A percentile compares a stretch with the other conserved stretches of the same genome.
phyloP scores from a whole-genome alignment of 2,888 invertebrate genomes.

The Antheraea yamamai region DNA sequence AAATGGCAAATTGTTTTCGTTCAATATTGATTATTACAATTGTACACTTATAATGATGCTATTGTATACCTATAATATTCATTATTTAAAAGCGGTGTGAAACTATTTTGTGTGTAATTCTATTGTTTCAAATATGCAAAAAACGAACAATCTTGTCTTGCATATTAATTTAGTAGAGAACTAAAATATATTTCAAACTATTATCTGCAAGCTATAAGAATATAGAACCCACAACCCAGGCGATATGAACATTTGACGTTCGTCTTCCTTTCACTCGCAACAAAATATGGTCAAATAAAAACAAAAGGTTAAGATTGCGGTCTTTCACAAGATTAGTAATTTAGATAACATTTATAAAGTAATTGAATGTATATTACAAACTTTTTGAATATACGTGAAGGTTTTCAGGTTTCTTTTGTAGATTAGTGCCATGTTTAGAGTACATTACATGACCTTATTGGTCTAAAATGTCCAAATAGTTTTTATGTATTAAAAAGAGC shows the following conservation, averaged over 20 bases:
- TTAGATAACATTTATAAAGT: conserved; percentile 8
- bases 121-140: conserved; percentile 6
- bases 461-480: no score
- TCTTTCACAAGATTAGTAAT: neutral
- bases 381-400: neutral
- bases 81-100: neutral
- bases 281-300: neutral
- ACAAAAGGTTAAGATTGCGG: neutral
- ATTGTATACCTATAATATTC: neutral
- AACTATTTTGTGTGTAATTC: neutral
- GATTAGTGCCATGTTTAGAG: neutral
- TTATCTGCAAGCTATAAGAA: neutral
- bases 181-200: neutral
- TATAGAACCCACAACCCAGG: neutral
- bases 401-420: neutral
- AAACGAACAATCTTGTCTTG: neutral
- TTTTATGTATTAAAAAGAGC: no score
- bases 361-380: neutral
- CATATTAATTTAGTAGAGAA: neutral
- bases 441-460: neutral
- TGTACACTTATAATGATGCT: neutral
- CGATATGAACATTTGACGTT: neutral
- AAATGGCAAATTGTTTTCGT: neutral
- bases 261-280: neutral
- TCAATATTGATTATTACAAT: neutral